Evolutionary conservation across 2,113 vertebrate species (phyloP).

Genomic region (Tringa solitaria): DNA sequence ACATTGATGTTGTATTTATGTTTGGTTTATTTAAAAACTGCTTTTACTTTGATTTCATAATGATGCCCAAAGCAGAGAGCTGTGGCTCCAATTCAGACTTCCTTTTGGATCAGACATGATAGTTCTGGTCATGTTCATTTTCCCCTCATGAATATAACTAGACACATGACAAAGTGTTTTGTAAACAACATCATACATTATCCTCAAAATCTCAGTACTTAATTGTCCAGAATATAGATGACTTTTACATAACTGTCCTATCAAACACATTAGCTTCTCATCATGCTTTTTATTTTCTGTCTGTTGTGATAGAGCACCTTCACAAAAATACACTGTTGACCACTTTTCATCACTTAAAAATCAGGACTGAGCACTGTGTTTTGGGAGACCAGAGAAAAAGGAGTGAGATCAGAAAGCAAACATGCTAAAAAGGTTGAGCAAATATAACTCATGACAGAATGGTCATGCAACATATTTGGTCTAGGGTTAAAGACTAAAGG

Average conservation of each 20-base stretch:
- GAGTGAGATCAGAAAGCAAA: not conserved
- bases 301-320: not conserved
- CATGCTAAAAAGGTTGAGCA: not conserved
- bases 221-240: not conserved
- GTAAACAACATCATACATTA: not conserved
- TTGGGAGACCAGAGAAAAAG: not conserved
- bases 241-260: not conserved
- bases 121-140: not conserved
- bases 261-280: not conserved
- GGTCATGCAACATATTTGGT: not conserved
- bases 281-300: not conserved
- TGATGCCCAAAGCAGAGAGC: not conserved
- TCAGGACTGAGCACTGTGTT: not conserved
- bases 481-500: not conserved
- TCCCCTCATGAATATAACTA: not conserved
- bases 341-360: not conserved
- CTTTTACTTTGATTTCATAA: not conserved
- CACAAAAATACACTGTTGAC: not conserved
- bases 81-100: not conserved
- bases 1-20: not conserved
- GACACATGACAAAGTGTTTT: not conserved
- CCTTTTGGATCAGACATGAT: not conserved
- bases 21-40: not conserved
- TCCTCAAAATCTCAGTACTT: not conserved
- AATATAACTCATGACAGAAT: not conserved